Conservation (phyloP, 92 coral and sea anemone species). For the Pocillopora meandrina region DNA sequence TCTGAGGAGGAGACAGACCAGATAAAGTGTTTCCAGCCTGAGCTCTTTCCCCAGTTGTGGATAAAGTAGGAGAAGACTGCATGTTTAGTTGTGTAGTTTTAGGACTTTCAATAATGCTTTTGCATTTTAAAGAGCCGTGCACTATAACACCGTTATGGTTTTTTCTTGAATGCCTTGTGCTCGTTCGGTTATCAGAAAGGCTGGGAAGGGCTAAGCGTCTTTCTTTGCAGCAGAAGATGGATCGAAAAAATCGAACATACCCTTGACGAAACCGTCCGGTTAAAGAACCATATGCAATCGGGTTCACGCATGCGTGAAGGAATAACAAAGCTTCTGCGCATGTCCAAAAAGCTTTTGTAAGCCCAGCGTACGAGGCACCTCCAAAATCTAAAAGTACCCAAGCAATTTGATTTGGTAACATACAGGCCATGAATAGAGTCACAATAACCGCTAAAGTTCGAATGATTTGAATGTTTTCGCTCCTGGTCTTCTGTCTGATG, state of each 20-base stretch:
- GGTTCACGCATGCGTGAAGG: slow-evolving; percentile 79
- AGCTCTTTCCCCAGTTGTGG: background rate
- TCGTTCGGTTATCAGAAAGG: background rate
- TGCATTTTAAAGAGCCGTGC: slow-evolving; percentile 22
- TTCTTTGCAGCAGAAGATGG: slow-evolving; percentile 56
- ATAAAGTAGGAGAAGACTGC: slow-evolving; percentile 29
- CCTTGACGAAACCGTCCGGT: slow-evolving; percentile 72
- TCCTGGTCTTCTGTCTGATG: slow-evolving; percentile 53
- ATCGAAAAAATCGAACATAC: slow-evolving; percentile 25
- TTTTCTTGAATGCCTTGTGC: background rate
- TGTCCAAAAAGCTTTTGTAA: slow-evolving; percentile 34
- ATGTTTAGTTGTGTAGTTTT: background rate
- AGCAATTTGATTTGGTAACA: slow-evolving; percentile 73
- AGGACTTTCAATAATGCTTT: background rate
- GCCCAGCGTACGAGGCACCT: slow-evolving; percentile 15
- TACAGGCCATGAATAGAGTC: slow-evolving; percentile 54
- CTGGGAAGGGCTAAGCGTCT: background rate
- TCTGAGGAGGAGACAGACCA: background rate
- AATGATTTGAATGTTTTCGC: slow-evolving; percentile 68
- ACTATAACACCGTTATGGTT: background rate
- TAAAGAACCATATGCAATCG: slow-evolving; percentile 68
- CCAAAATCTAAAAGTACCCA: slow-evolving; percentile 83
- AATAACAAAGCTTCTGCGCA: slow-evolving; percentile 57
- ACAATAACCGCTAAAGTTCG: slow-evolving; percentile 67
- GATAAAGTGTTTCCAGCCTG: background rate